Percentiles rank a stretch among this genome's conserved stretches.
Conservation (phyloP, 2,797 vertebrate genomes). For the Alectoris magna region DNA sequence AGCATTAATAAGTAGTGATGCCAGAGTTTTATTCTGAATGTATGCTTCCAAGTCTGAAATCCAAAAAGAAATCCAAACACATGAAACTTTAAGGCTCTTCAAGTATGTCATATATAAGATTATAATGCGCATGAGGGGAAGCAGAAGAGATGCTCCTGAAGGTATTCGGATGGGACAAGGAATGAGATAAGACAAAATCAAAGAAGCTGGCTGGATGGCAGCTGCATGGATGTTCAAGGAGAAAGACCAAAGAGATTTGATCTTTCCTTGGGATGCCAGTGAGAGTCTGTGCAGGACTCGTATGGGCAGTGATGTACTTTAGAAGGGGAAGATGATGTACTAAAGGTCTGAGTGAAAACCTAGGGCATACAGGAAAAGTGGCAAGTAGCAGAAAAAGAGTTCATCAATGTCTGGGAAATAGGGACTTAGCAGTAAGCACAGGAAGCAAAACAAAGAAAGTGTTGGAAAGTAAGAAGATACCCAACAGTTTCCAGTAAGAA, state of each 20-base stretch:
- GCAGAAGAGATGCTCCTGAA: neutral
- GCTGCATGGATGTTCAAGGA: neutral
- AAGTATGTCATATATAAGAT: neutral
- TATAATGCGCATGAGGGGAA: neutral
- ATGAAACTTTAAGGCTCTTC: neutral
- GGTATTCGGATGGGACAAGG: neutral
- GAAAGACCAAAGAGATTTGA: neutral
- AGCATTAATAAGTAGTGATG: neutral
- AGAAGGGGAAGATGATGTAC: neutral
- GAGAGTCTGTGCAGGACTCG: neutral
- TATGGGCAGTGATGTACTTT: neutral
- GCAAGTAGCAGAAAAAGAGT: neutral
- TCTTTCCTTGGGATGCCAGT: neutral
- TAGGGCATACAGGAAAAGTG: neutral
- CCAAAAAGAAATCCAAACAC: neutral
- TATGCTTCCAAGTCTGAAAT: neutral
- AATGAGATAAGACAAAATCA: neutral
- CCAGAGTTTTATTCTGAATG: neutral
- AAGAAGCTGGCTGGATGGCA: neutral
- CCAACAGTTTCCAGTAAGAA: neutral
- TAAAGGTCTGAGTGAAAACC: neutral
- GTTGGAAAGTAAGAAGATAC: constrained; percentile 42
- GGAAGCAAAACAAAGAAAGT: constrained; percentile 22
- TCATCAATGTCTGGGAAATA: neutral
- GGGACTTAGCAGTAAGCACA: neutral